Percentiles rank a stretch among this genome's conserved stretches.
Conservation (phyloP, 2,888 invertebrate species). For the Buathra laborator region DNA sequence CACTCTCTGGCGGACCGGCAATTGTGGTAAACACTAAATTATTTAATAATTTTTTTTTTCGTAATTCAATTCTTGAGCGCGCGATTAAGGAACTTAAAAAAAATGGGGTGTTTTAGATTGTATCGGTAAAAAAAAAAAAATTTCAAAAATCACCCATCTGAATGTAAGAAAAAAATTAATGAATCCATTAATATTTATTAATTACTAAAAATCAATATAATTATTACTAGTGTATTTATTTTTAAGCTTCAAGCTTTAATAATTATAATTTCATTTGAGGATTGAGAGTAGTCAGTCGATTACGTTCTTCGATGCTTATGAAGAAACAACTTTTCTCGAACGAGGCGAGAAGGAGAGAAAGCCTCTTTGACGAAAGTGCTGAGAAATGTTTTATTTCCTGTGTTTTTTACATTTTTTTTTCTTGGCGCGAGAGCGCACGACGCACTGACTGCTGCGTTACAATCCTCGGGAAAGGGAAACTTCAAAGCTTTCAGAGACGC, state of each 20-base stretch:
- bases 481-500: constrained; percentile 55
- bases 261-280: neutral
- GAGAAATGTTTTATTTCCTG: constrained; percentile 1
- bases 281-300: neutral
- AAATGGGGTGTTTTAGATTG: too few species aligned
- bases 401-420: neutral
- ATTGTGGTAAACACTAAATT: neutral
- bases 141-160: too few species aligned
- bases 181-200: too few species aligned
- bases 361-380: constrained; percentile 48
- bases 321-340: constrained; percentile 13
- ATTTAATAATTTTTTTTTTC: too few species aligned
- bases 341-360: neutral
- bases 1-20: neutral
- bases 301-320: constrained; percentile 10
- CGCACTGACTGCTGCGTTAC: constrained; percentile 64
- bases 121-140: too few species aligned
- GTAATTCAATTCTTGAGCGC: too few species aligned
- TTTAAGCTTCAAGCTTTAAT: neutral
- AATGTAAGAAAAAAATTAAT: too few species aligned
- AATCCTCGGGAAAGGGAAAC: constrained; percentile 50
- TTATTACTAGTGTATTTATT: too few species aligned
- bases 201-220: too few species aligned
- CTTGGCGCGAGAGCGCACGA: constrained; percentile 25
- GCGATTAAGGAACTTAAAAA: too few species aligned